Evolutionary conservation across 2,113 vertebrate genomes (phyloP), one percentile per base, ranked within the genome.

Genomic region (Athene cunicularia): DNA sequence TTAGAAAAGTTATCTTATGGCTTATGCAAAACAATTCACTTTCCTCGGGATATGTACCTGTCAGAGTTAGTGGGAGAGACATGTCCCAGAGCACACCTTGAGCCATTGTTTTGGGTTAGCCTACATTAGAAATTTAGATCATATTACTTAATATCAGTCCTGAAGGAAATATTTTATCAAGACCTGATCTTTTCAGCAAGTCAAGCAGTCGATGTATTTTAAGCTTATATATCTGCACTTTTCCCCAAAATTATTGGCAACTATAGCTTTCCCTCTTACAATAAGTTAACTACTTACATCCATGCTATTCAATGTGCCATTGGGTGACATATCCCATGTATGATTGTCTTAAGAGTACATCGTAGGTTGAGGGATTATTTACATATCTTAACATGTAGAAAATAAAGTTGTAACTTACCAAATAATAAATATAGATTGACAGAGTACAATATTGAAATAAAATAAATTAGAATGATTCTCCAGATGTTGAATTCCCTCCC

Each of bases 351-450:
- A 47, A 74, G 39, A 77, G 35, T 90, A 86, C 35, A 75, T 21
- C 11, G 5, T 50, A 91, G 39, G 39, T 70, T 70, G 72, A 92
- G 41, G 20, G 13, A 72, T 88, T 95, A 96, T 97, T 95, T 97
- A 94, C 83, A 95, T 32, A 88, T 73, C 73, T 95, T 90, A 93
- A 80, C 43, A 88, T 43, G 81, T 21, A 93, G 53, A 94, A 94
- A 88, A 95, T 58, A 93, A 95, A 93, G 52, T 12, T 73, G 94
- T 64, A 86, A 82, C 27, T 81, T 93, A 93, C 30, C 89, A 95
- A 95, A 91, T 77, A 97, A 98, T 97, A 98, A 97, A 98, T 97
- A 97, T 9, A 95, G 77, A 59, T 62, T 63, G 72, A 55, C 66
- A 82, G 92, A 85, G 43, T 88, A 95, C n/a, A 93, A 87, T 43